These are phyloP conservation scores for Tetragonula clypearis DNA, from an alignment of 1,140 invertebrate genomes.

Conservation along the genomic window DNA sequence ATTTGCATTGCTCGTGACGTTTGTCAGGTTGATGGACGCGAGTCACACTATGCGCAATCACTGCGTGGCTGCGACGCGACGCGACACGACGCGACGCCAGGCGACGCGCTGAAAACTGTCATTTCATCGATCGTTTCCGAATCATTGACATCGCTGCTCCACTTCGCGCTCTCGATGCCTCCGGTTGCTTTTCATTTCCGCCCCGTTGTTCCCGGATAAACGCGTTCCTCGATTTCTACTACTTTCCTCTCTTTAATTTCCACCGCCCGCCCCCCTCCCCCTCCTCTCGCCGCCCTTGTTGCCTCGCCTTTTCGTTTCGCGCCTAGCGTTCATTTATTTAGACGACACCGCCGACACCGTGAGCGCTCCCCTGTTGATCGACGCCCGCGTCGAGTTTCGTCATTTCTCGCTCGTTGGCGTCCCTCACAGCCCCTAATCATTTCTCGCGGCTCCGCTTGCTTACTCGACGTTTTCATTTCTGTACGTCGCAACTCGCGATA, in stretches of 20 bases:
- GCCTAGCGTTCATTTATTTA: not conserved
- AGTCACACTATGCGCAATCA: constrained; percentile 40
- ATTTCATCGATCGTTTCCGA: constrained; percentile 44
- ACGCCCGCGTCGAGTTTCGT: not conserved
- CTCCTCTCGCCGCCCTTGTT: not conserved
- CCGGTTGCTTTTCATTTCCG: constrained; percentile 28
- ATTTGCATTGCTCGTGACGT: constrained; percentile 41
- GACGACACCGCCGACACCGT: not conserved
- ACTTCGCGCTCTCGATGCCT: constrained; percentile 17
- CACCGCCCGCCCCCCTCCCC: not conserved
- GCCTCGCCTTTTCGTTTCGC: not conserved
- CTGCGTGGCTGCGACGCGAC: constrained; percentile 2
- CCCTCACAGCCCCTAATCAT: not conserved
- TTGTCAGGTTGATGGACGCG: constrained; percentile 45
- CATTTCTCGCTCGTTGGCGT: not conserved
- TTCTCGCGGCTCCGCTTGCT: constrained; percentile 7
- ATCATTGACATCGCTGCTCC: constrained; percentile 36
- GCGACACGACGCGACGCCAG: not conserved
- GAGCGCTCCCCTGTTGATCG: not conserved
- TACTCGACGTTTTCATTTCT: constrained; percentile 7
- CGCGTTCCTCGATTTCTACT: not conserved
- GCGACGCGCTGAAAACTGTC: constrained; percentile 30
- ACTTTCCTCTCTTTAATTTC: constrained; percentile 25
- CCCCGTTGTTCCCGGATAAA: constrained; percentile 16
- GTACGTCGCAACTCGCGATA: not conserved